Evolutionary conservation across 2,113 vertebrate species (phyloP).

Genomic region (Burhinus bistriatus): DNA sequence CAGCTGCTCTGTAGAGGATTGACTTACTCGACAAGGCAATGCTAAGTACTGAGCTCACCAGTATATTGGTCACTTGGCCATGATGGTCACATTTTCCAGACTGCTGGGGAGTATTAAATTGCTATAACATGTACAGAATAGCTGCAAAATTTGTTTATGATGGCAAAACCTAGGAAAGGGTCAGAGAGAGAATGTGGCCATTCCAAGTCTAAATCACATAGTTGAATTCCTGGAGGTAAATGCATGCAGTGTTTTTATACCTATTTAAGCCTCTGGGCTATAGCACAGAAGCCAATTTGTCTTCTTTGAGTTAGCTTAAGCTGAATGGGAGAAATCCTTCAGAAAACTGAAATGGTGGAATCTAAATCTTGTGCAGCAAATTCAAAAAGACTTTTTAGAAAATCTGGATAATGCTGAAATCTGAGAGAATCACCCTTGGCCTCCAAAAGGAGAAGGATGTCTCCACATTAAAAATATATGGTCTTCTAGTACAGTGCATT

Average conservation of each 20-base stretch:
- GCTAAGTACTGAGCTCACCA: background rate
- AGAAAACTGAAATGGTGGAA: background rate
- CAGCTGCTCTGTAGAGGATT: background rate
- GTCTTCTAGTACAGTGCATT: background rate
- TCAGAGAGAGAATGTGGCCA: background rate
- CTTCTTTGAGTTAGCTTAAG: background rate
- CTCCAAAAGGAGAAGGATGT: background rate
- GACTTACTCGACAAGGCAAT: background rate
- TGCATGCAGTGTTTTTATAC: background rate
- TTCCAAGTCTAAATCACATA: background rate
- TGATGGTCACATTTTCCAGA: background rate
- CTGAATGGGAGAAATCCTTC: background rate
- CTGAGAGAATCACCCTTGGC: background rate
- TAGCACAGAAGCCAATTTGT: background rate
- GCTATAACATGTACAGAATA: background rate
- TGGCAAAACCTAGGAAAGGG: background rate
- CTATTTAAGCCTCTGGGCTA: background rate
- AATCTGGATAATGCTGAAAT: background rate
- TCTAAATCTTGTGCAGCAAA: background rate
- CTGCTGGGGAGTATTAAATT: background rate
- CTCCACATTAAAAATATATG: background rate
- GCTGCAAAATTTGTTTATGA: background rate
- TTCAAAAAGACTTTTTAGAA: background rate
- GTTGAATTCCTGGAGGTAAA: background rate
- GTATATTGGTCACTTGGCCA: background rate